Evolutionary conservation across 2,888 invertebrate genomes (phyloP).

Genomic region (Julus scandinavius): DNA sequence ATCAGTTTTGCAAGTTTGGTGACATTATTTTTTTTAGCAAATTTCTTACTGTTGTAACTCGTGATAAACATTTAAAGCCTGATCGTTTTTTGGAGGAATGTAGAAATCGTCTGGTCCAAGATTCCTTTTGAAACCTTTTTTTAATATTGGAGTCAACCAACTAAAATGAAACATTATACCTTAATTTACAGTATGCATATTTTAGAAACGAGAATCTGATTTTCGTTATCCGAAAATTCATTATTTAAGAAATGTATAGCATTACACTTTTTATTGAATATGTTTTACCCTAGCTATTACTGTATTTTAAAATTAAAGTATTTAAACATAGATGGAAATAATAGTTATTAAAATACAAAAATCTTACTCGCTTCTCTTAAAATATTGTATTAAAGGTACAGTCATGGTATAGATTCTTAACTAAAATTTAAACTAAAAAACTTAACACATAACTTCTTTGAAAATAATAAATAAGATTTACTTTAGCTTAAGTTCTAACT

Average conservation of each 20-base stretch:
- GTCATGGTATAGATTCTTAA: neutral
- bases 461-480: neutral
- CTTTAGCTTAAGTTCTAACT: too few species aligned
- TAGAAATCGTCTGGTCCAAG: neutral
- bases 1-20: neutral
- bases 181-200: too few species aligned
- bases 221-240: too few species aligned
- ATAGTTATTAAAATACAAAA: too few species aligned
- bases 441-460: neutral
- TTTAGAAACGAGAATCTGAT: too few species aligned
- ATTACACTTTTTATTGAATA: too few species aligned
- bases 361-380: too few species aligned
- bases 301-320: too few species aligned
- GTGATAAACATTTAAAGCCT: constrained; percentile 7
- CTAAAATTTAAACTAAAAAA: neutral
- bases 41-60: neutral
- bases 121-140: constrained; percentile 30
- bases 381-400: too few species aligned
- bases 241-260: too few species aligned
- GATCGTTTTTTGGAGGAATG: constrained; percentile 20
- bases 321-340: too few species aligned
- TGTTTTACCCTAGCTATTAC: too few species aligned
- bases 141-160: constrained; percentile 44
- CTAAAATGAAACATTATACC: constrained; percentile 25
- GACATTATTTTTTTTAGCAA: neutral